Conservation (phyloP, 2,888 invertebrate species). For the Agrilus biguttatus region DNA sequence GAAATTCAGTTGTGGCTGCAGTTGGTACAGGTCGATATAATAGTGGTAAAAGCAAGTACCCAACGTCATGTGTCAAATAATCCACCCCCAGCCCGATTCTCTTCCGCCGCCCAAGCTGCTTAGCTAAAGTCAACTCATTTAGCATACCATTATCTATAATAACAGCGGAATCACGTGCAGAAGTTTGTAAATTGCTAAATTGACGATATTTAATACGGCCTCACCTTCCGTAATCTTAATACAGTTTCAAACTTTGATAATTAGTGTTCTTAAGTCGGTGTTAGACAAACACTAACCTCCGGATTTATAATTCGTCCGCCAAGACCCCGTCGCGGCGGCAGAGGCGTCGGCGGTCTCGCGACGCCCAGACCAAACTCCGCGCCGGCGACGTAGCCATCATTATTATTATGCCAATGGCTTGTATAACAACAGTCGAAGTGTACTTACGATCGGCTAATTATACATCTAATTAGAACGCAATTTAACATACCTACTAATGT, state of each 20-base stretch:
- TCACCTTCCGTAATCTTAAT: constrained; percentile 32
- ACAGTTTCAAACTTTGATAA: constrained; percentile 35
- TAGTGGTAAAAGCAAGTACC: too few species aligned
- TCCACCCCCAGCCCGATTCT: constrained; percentile 12
- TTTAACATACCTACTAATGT: too few species aligned
- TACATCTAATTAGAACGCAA: too few species aligned
- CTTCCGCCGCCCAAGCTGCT: constrained; percentile 24
- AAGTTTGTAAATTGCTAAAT: constrained; percentile 33
- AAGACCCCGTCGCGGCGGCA: constrained; percentile 20
- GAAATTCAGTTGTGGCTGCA: too few species aligned
- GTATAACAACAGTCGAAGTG: too few species aligned
- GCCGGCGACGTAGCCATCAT: too few species aligned
- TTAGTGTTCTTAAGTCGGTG: constrained; percentile 33
- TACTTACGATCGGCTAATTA: too few species aligned
- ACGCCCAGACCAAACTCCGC: too few species aligned
- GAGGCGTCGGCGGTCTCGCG: not conserved
- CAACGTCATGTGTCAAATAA: constrained; percentile 28
- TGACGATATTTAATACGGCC: constrained; percentile 33
- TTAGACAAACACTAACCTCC: constrained; percentile 31
- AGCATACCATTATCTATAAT: constrained; percentile 31
- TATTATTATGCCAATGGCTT: too few species aligned
- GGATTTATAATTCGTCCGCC: constrained; percentile 23
- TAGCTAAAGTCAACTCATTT: constrained; percentile 30
- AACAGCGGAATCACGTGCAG: constrained; percentile 28
- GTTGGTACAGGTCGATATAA: too few species aligned